A percentile compares a stretch with the other conserved stretches of the same genome.
Evolutionary conservation across 2,113 vertebrate genomes (phyloP).

Genomic region (Atrichornis clamosus): DNA sequence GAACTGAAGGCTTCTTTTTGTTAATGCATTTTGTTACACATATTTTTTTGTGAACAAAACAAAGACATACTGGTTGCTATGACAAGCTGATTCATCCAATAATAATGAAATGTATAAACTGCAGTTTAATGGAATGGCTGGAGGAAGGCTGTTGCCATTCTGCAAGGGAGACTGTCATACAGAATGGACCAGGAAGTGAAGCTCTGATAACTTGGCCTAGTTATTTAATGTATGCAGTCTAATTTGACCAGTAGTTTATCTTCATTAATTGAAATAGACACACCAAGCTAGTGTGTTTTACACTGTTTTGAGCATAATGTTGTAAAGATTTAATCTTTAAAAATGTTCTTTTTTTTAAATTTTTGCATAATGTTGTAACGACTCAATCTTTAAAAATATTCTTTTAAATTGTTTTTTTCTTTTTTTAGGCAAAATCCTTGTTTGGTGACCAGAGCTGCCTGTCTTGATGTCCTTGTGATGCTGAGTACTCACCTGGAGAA

Average conservation of each 20-base stretch:
- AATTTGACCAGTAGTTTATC: not conserved
- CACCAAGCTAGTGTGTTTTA: not conserved
- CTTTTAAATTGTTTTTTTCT: no score
- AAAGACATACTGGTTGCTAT: not conserved
- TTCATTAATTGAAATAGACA: not conserved
- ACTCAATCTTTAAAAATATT: no score
- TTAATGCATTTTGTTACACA: not conserved
- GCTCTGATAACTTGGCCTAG: not conserved
- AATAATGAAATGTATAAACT: not conserved
- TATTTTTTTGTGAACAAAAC: not conserved
- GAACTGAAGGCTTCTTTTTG: not conserved
- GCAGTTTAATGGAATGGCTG: not conserved
- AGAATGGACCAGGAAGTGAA: not conserved
- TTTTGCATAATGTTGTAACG: not conserved
- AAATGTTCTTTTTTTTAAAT: no score
- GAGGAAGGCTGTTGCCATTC: not conserved
- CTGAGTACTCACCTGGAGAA: slow-evolving; percentile 71
- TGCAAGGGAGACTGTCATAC: not conserved
- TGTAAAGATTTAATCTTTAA: not conserved
- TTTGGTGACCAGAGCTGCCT: slow-evolving; percentile 89
- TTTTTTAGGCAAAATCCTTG: slow-evolving; percentile 79
- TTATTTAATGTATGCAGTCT: not conserved
- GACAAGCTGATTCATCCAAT: not conserved
- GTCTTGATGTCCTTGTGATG: slow-evolving; percentile 81
- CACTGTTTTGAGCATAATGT: not conserved